phyloP scores from a whole-genome alignment of 2,797 vertebrate genomes.

The Clarias pachynema region DNA sequence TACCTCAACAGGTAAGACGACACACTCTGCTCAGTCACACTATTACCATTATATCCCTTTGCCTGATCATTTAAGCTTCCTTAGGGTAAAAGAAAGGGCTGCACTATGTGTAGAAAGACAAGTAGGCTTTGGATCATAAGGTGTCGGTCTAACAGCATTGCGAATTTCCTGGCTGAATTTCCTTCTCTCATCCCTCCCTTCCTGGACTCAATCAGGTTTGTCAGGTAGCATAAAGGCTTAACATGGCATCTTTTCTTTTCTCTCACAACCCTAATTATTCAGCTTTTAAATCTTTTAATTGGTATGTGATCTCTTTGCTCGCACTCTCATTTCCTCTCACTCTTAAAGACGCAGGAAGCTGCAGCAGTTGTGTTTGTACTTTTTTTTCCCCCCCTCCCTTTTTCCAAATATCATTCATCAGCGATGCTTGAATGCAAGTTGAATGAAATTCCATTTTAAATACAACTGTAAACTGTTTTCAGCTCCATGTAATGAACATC shows the following conservation, averaged over 20 bases:
- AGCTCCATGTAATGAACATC: background rate
- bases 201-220: background rate
- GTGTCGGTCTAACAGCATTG: background rate
- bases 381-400: background rate
- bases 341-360: background rate
- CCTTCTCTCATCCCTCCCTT: background rate
- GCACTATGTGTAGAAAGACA: background rate
- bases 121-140: background rate
- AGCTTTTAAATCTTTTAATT: slow-evolving; percentile 33
- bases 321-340: slow-evolving; percentile 20
- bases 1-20: slow-evolving; percentile 77
- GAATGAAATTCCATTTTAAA: slow-evolving; percentile 12
- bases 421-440: slow-evolving; percentile 5
- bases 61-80: no score
- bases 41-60: background rate
- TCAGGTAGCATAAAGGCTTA: slow-evolving; percentile 30
- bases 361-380: slow-evolving; percentile 1
- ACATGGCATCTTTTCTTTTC: slow-evolving; percentile 3
- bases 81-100: background rate
- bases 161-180: background rate
- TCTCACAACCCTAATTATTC: slow-evolving; percentile 23
- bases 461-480: slow-evolving; percentile 4
- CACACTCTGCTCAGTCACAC: background rate
- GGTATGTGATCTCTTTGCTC: slow-evolving; percentile 18
- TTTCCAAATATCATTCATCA: slow-evolving; percentile 13